phyloP scores from a whole-genome alignment of 1,140 invertebrate species.

The Lepidurus packardi region DNA sequence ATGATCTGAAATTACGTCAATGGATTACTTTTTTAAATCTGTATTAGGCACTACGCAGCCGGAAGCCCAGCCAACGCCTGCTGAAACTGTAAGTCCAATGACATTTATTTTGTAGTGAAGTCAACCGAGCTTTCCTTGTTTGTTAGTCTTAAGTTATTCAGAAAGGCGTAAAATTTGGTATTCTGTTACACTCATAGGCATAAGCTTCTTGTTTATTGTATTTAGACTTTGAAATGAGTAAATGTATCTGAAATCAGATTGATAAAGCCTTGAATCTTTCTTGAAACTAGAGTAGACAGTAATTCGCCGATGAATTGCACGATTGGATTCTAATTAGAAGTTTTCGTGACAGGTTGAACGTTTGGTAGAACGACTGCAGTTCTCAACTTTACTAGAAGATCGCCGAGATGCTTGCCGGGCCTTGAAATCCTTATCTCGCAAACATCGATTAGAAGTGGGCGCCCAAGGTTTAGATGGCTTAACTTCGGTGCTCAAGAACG shows the following conservation, averaged over 20 bases:
- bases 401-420: constrained; percentile 91
- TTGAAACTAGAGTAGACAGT: no score
- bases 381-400: constrained; percentile 89
- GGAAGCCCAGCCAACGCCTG: constrained; percentile 19
- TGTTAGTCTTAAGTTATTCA: no score
- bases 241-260: no score
- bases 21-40: constrained; percentile 32
- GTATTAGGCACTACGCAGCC: constrained; percentile 19
- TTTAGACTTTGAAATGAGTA: no score
- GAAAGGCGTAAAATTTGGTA: no score
- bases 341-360: constrained; percentile 68
- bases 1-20: neutral
- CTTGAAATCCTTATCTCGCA: constrained; percentile 86
- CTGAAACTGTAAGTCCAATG: constrained; percentile 24
- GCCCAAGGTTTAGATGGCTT: constrained; percentile 88
- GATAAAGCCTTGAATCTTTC: no score
- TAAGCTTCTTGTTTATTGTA: no score
- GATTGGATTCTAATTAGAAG: neutral
- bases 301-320: no score
- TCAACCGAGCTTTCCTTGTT: no score
- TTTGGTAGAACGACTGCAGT: constrained; percentile 82
- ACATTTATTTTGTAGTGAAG: no score
- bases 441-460: constrained; percentile 90
- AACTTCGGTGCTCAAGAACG: constrained; percentile 69
- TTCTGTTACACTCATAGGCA: no score